Conservation (phyloP, 2,113 vertebrate species). For the Calyptomena viridis region DNA sequence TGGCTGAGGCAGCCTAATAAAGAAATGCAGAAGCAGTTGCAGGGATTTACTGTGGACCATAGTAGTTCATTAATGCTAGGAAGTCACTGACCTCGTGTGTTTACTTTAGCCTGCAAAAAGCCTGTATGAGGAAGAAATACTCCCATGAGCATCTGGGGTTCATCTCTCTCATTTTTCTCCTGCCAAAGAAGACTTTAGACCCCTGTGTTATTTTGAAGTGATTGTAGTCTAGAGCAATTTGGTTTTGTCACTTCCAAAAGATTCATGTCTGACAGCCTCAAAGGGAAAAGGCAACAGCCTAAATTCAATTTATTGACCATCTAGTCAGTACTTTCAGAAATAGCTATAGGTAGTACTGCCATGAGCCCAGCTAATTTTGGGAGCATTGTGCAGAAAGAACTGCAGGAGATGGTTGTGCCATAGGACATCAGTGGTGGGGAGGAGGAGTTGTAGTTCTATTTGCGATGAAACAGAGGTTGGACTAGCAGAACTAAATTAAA, state of each 20-base stretch:
- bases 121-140: not conserved
- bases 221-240: not conserved
- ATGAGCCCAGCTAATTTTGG: not conserved
- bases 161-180: not conserved
- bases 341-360: not conserved
- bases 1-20: not conserved
- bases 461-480: not conserved
- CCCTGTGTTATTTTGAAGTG: rapidly evolving
- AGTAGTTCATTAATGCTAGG: not conserved
- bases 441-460: not conserved
- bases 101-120: not conserved
- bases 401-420: not conserved
- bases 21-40: not conserved
- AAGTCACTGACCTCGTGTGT: not conserved
- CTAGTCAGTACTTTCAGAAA: not conserved
- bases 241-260: not conserved
- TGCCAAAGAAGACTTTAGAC: not conserved
- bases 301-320: not conserved
- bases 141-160: not conserved
- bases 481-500: not conserved
- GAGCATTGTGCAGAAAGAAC: not conserved
- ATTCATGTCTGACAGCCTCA: not conserved
- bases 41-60: not conserved
- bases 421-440: not conserved
- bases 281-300: not conserved